Conservation (phyloP, 2,888 invertebrate genomes). For the Deilephila elpenor region DNA sequence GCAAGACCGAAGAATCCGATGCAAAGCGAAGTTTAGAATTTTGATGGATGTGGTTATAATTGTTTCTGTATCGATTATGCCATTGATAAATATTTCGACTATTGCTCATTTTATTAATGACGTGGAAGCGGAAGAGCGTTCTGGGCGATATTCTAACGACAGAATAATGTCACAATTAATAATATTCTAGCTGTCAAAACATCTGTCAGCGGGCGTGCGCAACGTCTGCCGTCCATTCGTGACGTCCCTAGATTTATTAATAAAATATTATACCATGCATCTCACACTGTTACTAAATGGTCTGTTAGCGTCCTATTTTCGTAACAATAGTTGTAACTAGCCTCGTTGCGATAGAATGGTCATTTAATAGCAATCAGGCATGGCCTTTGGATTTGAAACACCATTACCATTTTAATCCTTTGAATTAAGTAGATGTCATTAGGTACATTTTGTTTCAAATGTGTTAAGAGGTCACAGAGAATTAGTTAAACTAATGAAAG, state of each 20-base stretch:
- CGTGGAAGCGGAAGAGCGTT: conserved; percentile 80
- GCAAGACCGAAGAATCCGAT: conserved; percentile 50
- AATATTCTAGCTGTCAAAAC: conserved; percentile 81
- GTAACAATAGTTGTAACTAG: conserved; percentile 25
- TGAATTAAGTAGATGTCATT: no score
- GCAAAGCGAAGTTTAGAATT: conserved; percentile 74
- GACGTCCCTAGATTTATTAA: conserved; percentile 67
- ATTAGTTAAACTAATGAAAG: neutral
- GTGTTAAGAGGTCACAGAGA: neutral
- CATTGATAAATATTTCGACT: conserved; percentile 84
- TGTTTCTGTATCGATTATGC: conserved; percentile 85
- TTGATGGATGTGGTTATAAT: conserved; percentile 85
- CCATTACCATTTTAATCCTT: neutral
- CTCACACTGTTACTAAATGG: conserved; percentile 25
- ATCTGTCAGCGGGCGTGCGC: conserved; percentile 71
- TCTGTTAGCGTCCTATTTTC: conserved; percentile 30
- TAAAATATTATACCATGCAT: conserved; percentile 26
- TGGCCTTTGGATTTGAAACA: conserved; percentile 7
- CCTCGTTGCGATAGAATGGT: neutral
- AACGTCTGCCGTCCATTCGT: conserved; percentile 64
- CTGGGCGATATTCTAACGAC: conserved; percentile 75
- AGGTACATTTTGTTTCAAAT: neutral
- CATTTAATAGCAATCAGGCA: conserved; percentile 2
- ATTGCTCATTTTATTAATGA: conserved; percentile 85
- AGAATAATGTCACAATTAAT: conserved; percentile 81